Base-by-base conservation (phyloP, 2,797 vertebrate genomes). In the Labeo calbasu region DNA sequence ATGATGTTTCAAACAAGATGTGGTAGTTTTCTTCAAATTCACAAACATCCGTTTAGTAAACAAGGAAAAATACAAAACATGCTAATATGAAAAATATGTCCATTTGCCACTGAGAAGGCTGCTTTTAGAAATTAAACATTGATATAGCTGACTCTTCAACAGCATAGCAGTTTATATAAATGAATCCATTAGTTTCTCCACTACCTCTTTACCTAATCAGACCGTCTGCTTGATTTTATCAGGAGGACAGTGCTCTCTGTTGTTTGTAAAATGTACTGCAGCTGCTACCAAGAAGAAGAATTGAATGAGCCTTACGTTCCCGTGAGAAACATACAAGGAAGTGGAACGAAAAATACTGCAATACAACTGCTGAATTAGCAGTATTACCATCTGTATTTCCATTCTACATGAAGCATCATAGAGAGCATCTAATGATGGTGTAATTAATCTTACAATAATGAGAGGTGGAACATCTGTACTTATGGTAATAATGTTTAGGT, bases 191-290 rank as follows among this genome's bases (percentile, higher is more conserved):
- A 3, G 28, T 50, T n/a, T 50, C 63, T 50, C 23, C 70, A 55
- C 17, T 15, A 32, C 5, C 19, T 68, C 63, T 32, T 28, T 46
- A 50, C 55, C 50, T 32, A 25, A 48, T 53, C 36, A 36, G 51
- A 78, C 4, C 6, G 1, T 61, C 28, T 53, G 21, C 61, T 68
- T 53, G 25, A 75, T 32, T 28, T 66, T 17, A 32, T 82, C 28
- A 61, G 21, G 36, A 55, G 14, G 11, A 28, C n/a, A 63, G 73
- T 61, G 80, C 80, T 71, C 80, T 79, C 85, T 86, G 80, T 59
- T 86, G 85, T 82, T 46, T 71, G 6, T 40, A 48, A 53, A 55
- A 50, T 6, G 65, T 4, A 53, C 14, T 70, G 84, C 71, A 80
- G n/a, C 32, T 28, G 19, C 7, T 50, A 69, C 11, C 21, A 63